These are phyloP conservation scores for Ianthella basta DNA, from an alignment of 37 sponge, comb jelly and placozoan genomes.

Conservation along the genomic window DNA sequence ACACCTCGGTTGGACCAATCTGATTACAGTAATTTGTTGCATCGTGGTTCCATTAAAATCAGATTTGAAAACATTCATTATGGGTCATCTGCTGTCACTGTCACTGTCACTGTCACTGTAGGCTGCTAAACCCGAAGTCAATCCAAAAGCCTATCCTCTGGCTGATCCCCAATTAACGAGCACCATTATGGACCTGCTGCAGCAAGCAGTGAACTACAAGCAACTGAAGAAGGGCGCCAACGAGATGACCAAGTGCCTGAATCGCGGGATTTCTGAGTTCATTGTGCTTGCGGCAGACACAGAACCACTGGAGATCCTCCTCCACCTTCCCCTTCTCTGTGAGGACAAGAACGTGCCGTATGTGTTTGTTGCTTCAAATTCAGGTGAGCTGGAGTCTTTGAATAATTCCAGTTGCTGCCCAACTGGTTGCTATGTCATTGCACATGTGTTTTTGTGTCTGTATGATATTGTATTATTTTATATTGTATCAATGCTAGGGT, in stretches of 20 bases:
- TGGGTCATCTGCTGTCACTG: too few relatives aligned
- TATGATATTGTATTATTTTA: too few relatives aligned
- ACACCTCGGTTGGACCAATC: too few relatives aligned
- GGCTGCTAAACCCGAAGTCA: constrained; percentile 39
- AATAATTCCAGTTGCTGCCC: neutral
- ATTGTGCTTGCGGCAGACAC: constrained; percentile 97
- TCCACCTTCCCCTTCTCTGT: constrained; percentile 97
- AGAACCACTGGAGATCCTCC: constrained; percentile 97
- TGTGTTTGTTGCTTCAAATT: constrained; percentile 87
- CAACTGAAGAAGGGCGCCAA: constrained; percentile 99
- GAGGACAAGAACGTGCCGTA: constrained; percentile 99
- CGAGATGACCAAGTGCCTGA: constrained; percentile 96
- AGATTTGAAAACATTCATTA: too few relatives aligned
- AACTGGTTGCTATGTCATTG: too few relatives aligned
- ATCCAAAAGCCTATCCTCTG: constrained; percentile 98
- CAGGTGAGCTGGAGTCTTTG: constrained; percentile 57
- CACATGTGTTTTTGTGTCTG: too few relatives aligned
- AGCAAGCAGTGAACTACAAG: constrained; percentile 96
- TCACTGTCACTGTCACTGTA: too few relatives aligned
- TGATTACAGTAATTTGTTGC: too few relatives aligned
- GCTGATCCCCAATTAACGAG: constrained; percentile 86
- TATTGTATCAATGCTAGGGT: too few relatives aligned
- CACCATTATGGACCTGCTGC: constrained; percentile 85
- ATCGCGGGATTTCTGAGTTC: constrained; percentile 97
- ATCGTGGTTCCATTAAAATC: too few relatives aligned